Base-by-base conservation (phyloP, 2,113 vertebrate species). In the Brienomyrus longianalis region DNA sequence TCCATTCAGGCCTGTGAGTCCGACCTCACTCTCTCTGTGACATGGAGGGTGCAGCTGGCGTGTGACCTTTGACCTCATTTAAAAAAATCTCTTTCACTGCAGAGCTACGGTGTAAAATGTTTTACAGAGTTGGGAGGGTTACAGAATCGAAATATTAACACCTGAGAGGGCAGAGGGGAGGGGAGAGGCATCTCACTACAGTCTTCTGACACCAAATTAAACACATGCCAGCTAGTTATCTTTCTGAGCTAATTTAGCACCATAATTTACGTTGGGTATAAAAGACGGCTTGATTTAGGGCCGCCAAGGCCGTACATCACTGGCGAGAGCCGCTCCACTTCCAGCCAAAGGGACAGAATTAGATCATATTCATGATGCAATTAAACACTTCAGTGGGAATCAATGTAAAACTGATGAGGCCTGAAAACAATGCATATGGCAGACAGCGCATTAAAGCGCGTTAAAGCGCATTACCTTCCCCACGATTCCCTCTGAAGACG, bases 371-470 rank as follows among this genome's bases (percentile, higher is more conserved):
- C 98, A 99, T 98, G 98, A 99, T 99, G 98, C 98, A 99, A 99
- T 99, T 99, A 99, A 99, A 99, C 98, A 99, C 98, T 99, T 99
- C 98, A 99, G 97, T 99, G 98, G 98, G 98, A 99, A 99, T 99
- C 98, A 98, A 99, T 99, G 98, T 99, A 99, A 99, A 99, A 99
- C 98, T 98, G 98, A 99, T 99, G 98, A 99, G 98, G 97, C 98
- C 98, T 99, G 98, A 99, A 99, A 99, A 98, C 98, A 98, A 97
- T 98, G 98, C 98, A 99, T 99, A 99, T 99, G 98, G 98, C 97
- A 97, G 96, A 96, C 98, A 98, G 99, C 98, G 99, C 62, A 70
- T 98, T 98, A 99, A 98, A 98, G 99, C 98, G 99, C 62, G 31
- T 98, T 98, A 99, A 98, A 98, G 98, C 98, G 97, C 98, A 99